phyloP scores from a whole-genome alignment of 2,888 invertebrate species.

The Phymatocera aterrima region DNA sequence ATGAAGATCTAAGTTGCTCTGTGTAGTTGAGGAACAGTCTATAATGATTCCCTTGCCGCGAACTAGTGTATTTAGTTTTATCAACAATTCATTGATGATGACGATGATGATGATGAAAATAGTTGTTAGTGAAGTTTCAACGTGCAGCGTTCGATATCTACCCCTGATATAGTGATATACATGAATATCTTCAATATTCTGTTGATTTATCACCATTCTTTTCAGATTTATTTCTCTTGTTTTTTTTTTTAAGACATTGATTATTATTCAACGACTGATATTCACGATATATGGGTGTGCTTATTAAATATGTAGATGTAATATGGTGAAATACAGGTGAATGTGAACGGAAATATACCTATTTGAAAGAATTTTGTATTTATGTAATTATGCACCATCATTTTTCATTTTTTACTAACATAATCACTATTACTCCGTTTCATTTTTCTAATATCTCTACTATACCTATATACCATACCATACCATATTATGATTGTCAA shows the following conservation, averaged over 20 bases:
- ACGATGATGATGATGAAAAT: constrained; percentile 17
- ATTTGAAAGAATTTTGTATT: background rate
- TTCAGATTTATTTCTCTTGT: constrained; percentile 11
- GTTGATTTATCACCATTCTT: background rate
- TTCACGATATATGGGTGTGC: constrained; percentile 33
- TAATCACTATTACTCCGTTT: background rate
- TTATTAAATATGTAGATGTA: constrained; percentile 37
- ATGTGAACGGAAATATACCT: constrained; percentile 33
- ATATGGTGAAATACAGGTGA: constrained; percentile 39
- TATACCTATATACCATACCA: too few species aligned
- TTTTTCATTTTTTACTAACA: background rate
- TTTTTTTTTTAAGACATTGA: background rate
- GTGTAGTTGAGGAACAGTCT: too few species aligned
- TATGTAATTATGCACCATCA: background rate
- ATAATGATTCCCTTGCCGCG: background rate
- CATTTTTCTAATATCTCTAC: too few species aligned
- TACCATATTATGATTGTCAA: too few species aligned
- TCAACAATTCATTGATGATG: background rate
- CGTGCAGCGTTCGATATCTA: constrained; percentile 19
- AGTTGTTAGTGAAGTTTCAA: constrained; percentile 15
- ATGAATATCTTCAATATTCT: constrained; percentile 2
- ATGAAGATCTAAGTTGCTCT: too few species aligned
- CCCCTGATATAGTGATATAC: too few species aligned
- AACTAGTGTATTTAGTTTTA: background rate
- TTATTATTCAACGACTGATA: constrained; percentile 37